phyloP scores from a whole-genome alignment of 2,888 invertebrate genomes.

The Apotomis capreana region DNA sequence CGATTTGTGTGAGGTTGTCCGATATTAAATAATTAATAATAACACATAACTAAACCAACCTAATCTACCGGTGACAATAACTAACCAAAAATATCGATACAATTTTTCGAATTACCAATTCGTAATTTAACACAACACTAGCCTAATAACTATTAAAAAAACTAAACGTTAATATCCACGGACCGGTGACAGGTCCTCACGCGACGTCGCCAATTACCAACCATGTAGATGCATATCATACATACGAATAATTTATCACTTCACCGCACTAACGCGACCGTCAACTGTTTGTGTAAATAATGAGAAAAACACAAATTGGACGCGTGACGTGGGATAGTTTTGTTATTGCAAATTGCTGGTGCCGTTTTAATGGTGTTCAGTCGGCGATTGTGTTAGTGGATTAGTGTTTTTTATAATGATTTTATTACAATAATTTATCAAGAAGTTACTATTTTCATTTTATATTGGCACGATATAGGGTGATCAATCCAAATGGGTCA shows the following conservation, averaged over 20 bases:
- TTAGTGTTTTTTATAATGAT: background rate
- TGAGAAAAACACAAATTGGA: slow-evolving; percentile 34
- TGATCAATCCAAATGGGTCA: too few species aligned
- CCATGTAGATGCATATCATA: slow-evolving; percentile 31
- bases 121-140: slow-evolving; percentile 10
- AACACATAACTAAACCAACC: too few species aligned
- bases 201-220: slow-evolving; percentile 30
- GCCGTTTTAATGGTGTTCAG: background rate
- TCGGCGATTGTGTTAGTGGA: background rate
- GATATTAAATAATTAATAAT: too few species aligned
- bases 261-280: slow-evolving; percentile 41
- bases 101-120: background rate
- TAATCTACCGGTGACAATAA: too few species aligned
- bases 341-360: background rate
- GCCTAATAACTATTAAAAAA: background rate
- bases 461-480: too few species aligned
- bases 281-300: slow-evolving; percentile 36
- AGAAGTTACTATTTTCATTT: too few species aligned
- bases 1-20: too few species aligned
- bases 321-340: slow-evolving; percentile 10
- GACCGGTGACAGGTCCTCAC: slow-evolving; percentile 20
- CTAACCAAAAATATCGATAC: background rate
- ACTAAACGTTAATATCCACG: slow-evolving; percentile 21
- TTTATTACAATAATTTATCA: too few species aligned
- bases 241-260: slow-evolving; percentile 48